These are phyloP conservation scores for Spongia lamella DNA, from an alignment of 37 sponge, comb jelly and placozoan genomes.

Conservation along the genomic window DNA sequence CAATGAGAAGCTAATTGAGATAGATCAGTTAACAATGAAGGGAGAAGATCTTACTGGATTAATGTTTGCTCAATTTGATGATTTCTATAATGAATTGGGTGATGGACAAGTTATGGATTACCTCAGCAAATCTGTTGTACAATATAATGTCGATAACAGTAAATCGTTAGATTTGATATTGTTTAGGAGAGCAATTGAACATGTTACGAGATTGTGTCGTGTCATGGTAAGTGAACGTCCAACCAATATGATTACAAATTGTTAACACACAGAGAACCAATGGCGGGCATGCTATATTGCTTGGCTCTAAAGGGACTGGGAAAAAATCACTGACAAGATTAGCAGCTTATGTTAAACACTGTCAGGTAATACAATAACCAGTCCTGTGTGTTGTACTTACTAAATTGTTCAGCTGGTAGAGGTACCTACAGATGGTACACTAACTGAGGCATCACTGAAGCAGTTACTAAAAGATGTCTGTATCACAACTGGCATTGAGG, in stretches of 20 bases:
- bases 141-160: background rate
- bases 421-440: background rate
- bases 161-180: constrained; percentile 19
- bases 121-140: constrained; percentile 10
- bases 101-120: constrained; percentile 63
- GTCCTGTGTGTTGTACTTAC: background rate
- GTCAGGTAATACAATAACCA: constrained; percentile 20
- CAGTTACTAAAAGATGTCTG: constrained; percentile 39
- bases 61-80: constrained; percentile 15
- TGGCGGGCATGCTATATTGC: constrained; percentile 53
- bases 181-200: constrained; percentile 48
- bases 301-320: constrained; percentile 57
- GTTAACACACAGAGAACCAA: constrained; percentile 17
- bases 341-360: constrained; percentile 46
- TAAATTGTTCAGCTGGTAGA: background rate
- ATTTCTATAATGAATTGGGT: constrained; percentile 37
- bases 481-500: constrained; percentile 47
- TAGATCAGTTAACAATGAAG: constrained; percentile 54
- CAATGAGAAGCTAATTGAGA: constrained; percentile 15
- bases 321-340: constrained; percentile 51
- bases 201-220: constrained; percentile 56
- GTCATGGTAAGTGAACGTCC: constrained; percentile 45
- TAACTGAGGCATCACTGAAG: constrained; percentile 2
- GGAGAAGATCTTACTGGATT: constrained; percentile 77
- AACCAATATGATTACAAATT: background rate